Evolutionary conservation across 2,888 invertebrate species (phyloP).

Genomic region (Serrognathus titanus): DNA sequence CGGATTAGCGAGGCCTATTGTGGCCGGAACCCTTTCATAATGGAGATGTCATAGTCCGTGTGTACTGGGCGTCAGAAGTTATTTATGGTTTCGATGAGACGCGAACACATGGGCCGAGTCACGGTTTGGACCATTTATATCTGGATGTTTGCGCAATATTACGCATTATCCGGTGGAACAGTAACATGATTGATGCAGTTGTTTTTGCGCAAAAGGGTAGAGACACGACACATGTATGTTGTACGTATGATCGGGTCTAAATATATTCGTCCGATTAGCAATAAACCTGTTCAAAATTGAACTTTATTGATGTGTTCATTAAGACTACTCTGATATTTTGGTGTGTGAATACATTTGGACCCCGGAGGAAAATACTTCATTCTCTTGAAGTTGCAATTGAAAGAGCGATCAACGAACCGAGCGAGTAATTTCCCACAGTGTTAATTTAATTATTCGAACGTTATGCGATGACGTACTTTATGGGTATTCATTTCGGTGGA

Average conservation of each 20-base stretch:
- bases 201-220: constrained; percentile 6
- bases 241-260: no score
- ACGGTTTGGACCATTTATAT: constrained; percentile 9
- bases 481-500: not conserved
- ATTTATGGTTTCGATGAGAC: constrained; percentile 25
- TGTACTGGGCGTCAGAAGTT: constrained; percentile 25
- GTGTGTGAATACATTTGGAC: no score
- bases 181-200: constrained; percentile 9
- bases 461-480: constrained; percentile 24
- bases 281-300: no score
- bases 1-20: constrained; percentile 39
- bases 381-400: not conserved
- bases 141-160: constrained; percentile 18
- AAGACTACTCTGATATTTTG: no score
- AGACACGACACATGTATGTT: not conserved
- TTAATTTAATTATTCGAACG: constrained; percentile 29
- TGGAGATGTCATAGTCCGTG: constrained; percentile 38
- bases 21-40: constrained; percentile 38
- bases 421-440: constrained; percentile 27
- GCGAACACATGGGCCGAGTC: constrained; percentile 14
- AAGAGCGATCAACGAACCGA: constrained; percentile 1
- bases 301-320: no score
- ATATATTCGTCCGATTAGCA: no score
- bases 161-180: not conserved
- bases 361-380: not conserved